Conservation (phyloP, 2,888 invertebrate genomes). For the Papilio gigon region DNA sequence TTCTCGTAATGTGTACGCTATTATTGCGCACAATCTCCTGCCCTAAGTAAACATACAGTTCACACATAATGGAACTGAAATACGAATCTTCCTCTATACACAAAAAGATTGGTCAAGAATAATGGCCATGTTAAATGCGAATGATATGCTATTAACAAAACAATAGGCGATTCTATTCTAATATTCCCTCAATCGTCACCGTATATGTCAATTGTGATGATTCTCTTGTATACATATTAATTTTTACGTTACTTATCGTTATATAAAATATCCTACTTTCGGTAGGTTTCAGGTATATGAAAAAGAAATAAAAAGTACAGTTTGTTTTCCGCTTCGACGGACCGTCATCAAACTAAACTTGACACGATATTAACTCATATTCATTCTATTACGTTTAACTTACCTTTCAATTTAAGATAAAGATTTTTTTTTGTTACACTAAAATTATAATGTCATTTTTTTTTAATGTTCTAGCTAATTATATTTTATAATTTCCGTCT, state of each 20-base stretch:
- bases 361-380: constrained; percentile 14
- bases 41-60: constrained; percentile 36
- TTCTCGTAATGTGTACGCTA: constrained; percentile 24
- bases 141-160: not conserved
- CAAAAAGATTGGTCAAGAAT: constrained; percentile 8
- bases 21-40: constrained; percentile 15
- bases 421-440: not conserved
- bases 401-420: not conserved
- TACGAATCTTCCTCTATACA: constrained; percentile 23
- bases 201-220: too few species aligned
- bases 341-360: constrained; percentile 21
- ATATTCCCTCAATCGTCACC: too few species aligned
- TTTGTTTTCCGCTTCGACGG: constrained; percentile 7
- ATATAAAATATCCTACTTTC: too few species aligned
- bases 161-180: not conserved
- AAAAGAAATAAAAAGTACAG: not conserved
- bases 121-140: not conserved
- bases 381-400: not conserved
- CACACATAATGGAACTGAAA: constrained; percentile 35
- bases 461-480: too few species aligned
- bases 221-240: too few species aligned
- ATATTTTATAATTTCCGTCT: too few species aligned
- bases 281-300: not conserved
- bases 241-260: too few species aligned
- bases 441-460: not conserved